Evolutionary conservation across 2,888 invertebrate genomes (phyloP).

Genomic region (Hyppa rectilinea): DNA sequence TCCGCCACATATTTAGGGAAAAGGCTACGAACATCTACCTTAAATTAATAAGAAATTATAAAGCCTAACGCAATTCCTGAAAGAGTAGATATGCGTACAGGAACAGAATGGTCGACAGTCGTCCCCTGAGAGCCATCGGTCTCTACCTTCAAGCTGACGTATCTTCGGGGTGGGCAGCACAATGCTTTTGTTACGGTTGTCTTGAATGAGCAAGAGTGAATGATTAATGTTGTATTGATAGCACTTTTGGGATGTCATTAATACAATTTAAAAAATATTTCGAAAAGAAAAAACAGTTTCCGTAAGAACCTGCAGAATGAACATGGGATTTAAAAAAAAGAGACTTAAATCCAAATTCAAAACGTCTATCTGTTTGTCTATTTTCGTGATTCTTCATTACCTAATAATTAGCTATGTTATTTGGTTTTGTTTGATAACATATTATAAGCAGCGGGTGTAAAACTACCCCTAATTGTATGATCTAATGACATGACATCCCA

Average conservation of each 20-base stretch:
- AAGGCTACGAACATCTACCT: not conserved
- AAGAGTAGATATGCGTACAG: not conserved
- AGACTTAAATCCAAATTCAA: not conserved
- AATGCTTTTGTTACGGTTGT: slow-evolving; percentile 48
- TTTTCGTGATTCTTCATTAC: too few relatives aligned
- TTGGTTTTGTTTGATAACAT: too few relatives aligned
- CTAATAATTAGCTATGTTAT: too few relatives aligned
- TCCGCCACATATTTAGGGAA: not conserved
- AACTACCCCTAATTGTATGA: too few relatives aligned
- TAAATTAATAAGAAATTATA: not conserved
- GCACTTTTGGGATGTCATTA: slow-evolving; percentile 19
- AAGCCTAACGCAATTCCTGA: not conserved
- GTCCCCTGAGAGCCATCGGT: slow-evolving; percentile 59
- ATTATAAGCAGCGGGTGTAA: too few relatives aligned
- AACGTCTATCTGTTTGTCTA: not conserved
- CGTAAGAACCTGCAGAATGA: not conserved
- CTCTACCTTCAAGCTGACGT: slow-evolving; percentile 24
- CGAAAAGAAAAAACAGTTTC: not conserved
- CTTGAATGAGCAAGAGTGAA: slow-evolving; percentile 26
- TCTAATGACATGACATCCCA: too few relatives aligned
- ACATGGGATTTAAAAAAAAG: too few relatives aligned
- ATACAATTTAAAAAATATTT: not conserved
- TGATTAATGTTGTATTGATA: slow-evolving; percentile 58
- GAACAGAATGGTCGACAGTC: slow-evolving; percentile 22
- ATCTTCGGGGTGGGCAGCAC: slow-evolving; percentile 57